Conservation (phyloP, 2,888 invertebrate species). For the Meta bourneti region DNA sequence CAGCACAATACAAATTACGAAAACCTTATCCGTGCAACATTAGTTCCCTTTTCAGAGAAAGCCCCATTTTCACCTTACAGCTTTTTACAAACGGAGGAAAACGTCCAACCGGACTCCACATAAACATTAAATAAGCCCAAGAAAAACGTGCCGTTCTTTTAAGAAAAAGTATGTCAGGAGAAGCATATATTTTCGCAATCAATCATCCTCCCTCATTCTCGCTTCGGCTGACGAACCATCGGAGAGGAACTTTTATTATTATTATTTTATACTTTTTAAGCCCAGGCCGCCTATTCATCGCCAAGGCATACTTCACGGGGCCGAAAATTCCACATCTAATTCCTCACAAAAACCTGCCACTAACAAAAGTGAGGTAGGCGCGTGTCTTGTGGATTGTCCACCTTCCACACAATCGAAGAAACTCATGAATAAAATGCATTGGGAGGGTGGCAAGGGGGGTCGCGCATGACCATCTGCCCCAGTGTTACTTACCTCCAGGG, state of each 20-base stretch:
- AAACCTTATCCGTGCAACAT: no score
- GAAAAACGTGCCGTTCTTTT: no score
- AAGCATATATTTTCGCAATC: background rate
- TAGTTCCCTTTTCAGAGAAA: no score
- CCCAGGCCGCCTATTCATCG: no score
- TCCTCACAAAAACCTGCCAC: constrained; percentile 26
- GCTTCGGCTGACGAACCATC: background rate
- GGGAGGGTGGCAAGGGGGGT: background rate
- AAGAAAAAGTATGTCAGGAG: background rate
- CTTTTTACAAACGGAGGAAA: no score
- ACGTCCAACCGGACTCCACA: no score
- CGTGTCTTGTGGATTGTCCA: constrained; percentile 37
- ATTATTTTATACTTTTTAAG: no score
- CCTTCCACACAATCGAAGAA: constrained; percentile 38
- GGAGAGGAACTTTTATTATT: no score
- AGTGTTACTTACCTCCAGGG: background rate
- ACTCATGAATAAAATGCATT: constrained; percentile 12
- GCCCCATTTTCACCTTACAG: no score
- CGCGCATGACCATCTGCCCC: constrained; percentile 26
- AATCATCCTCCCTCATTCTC: constrained; percentile 1
- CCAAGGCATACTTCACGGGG: background rate
- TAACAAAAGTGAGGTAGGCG: constrained; percentile 26
- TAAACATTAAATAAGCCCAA: no score
- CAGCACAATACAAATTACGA: no score
- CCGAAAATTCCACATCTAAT: constrained; percentile 11